A percentile compares a stretch with the other conserved stretches of the same genome.
These are phyloP conservation scores for Gymnoscelis rufifasciata DNA, from an alignment of 2,888 invertebrate genomes.

Conservation along the genomic window DNA sequence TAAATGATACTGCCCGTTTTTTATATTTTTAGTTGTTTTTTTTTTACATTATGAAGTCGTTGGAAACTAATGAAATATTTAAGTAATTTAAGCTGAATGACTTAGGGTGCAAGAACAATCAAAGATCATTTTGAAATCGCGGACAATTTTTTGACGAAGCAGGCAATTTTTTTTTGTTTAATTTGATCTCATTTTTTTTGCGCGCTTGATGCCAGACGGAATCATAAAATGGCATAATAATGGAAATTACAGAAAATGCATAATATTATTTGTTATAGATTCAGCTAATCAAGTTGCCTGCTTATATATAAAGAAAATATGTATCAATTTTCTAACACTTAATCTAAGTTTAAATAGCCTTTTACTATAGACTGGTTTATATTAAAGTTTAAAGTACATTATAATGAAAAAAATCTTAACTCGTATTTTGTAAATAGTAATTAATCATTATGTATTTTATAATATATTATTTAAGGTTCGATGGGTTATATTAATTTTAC, in stretches of 20 bases:
- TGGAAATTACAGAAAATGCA: constrained; percentile 42
- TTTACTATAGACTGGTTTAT: constrained; percentile 78
- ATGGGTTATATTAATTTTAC: constrained; percentile 75
- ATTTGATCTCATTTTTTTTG: constrained; percentile 65
- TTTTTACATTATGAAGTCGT: constrained; percentile 30
- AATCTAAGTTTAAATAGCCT: constrained; percentile 76
- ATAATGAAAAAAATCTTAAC: constrained; percentile 62
- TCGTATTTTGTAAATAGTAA: constrained; percentile 78
- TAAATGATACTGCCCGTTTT: constrained; percentile 74
- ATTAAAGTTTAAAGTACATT: constrained; percentile 70
- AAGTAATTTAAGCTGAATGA: constrained; percentile 44
- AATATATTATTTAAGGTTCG: constrained; percentile 73
- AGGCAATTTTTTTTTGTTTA: constrained; percentile 1
- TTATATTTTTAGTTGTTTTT: constrained; percentile 52
- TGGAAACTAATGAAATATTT: constrained; percentile 27
- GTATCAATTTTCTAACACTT: constrained; percentile 66
- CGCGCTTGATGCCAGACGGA: constrained; percentile 67
- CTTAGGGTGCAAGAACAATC: constrained; percentile 58
- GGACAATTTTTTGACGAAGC: constrained; percentile 48
- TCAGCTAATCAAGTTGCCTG: constrained; percentile 61
- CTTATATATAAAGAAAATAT: constrained; percentile 44
- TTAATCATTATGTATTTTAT: constrained; percentile 78
- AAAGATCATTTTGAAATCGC: constrained; percentile 37
- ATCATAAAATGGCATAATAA: constrained; percentile 62
- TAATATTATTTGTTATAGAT: constrained; percentile 40